Evolutionary conservation across 2,797 vertebrate species (phyloP).

Genomic region (Neoniphon sammara): DNA sequence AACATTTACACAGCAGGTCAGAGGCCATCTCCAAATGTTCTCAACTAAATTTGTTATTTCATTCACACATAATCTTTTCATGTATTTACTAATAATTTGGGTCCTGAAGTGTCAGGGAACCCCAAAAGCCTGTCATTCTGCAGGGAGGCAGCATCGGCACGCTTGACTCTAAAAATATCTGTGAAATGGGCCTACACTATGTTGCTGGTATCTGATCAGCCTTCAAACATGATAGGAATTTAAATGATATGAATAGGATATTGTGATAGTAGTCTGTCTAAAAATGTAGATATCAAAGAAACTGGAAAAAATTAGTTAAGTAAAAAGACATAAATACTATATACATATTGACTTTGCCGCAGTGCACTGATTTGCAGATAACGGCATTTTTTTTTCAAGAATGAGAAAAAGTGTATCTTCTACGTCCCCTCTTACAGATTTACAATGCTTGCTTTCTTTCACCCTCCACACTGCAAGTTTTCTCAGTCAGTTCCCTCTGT

Average conservation of each 20-base stretch:
- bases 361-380: constrained; percentile 10
- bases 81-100: not conserved
- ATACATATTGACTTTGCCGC: not conserved
- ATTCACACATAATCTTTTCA: not conserved
- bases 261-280: not conserved
- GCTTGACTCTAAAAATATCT: not conserved
- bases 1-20: constrained; percentile 26
- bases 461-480: not conserved
- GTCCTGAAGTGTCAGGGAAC: constrained; percentile 10
- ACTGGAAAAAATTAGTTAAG: not conserved
- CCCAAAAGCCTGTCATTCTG: too few relatives aligned
- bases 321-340: constrained; percentile 9
- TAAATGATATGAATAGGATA: not conserved
- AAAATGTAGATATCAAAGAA: not conserved
- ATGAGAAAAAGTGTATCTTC: not conserved
- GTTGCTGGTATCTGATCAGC: too few relatives aligned
- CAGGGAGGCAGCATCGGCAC: too few relatives aligned
- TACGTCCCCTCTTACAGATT: constrained; percentile 26
- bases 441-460: constrained; percentile 40
- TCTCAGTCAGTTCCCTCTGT: constrained; percentile 4
- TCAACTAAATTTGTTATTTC: not conserved
- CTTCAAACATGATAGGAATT: not conserved
- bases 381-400: constrained; percentile 3
- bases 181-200: not conserved
- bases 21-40: not conserved